Evolutionary conservation across 2,113 vertebrate species (phyloP).

Genomic region (Hippocampus comes): DNA sequence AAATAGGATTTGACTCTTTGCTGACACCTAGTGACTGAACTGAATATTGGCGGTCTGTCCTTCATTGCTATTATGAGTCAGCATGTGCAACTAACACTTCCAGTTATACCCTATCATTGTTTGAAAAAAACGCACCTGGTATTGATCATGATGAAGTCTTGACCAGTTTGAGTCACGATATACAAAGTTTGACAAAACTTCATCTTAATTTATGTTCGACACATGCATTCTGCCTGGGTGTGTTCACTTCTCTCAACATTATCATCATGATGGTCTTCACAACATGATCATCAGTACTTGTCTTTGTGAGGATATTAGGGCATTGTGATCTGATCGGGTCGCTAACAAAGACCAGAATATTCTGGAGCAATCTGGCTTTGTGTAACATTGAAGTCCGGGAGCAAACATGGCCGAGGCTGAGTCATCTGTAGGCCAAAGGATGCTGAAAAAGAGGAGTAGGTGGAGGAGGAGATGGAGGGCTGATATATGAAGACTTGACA

Average conservation of each 20-base stretch:
- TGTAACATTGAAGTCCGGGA: slow-evolving; percentile 41
- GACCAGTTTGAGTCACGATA: neutral
- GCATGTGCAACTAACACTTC: neutral
- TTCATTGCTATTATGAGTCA: neutral
- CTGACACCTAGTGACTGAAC: slow-evolving; percentile 20
- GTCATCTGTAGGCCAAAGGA: slow-evolving; percentile 55
- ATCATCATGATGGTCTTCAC: neutral
- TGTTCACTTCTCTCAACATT: neutral
- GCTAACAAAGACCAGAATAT: neutral
- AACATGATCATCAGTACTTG: neutral
- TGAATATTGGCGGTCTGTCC: neutral
- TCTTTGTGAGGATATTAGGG: neutral
- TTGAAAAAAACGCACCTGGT: neutral
- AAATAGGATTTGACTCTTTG: slow-evolving; percentile 8
- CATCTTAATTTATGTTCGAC: neutral
- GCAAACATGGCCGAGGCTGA: slow-evolving; percentile 68
- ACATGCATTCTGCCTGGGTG: neutral
- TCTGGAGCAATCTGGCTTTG: slow-evolving; percentile 17
- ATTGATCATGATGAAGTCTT: neutral
- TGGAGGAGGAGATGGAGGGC: slow-evolving; percentile 8
- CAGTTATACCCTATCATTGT: neutral
- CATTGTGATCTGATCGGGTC: neutral
- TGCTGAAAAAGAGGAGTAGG: slow-evolving; percentile 17
- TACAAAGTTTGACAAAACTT: neutral
- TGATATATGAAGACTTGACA: slow-evolving; percentile 12